Evolutionary conservation across 2,797 vertebrate genomes (phyloP).

Genomic region (Coregonus sp.): DNA sequence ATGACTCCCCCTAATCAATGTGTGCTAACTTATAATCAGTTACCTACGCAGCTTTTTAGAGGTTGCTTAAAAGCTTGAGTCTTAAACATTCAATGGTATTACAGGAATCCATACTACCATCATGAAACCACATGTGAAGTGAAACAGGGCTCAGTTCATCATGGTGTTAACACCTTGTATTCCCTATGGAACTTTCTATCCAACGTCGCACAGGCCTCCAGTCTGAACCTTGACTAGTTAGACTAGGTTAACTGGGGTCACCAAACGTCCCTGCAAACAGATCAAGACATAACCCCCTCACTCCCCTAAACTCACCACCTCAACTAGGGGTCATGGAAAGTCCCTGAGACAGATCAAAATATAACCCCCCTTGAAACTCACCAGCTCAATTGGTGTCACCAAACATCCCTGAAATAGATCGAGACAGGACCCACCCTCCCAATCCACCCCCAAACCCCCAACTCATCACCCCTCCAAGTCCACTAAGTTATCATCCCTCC

Average conservation of each 20-base stretch:
- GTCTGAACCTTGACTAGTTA: conserved; percentile 41
- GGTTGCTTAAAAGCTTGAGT: background rate
- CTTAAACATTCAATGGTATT: background rate
- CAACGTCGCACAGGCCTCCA: conserved; percentile 26
- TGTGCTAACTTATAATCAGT: background rate
- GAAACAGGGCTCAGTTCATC: conserved; percentile 54
- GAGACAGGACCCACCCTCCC: background rate
- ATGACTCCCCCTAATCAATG: background rate
- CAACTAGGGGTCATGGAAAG: background rate
- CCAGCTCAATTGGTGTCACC: conserved; percentile 40
- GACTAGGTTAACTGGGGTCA: conserved; percentile 41
- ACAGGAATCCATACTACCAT: background rate
- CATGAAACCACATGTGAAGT: conserved; percentile 18
- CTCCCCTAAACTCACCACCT: background rate
- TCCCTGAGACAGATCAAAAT: background rate
- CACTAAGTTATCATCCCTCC: background rate
- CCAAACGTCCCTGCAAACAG: background rate
- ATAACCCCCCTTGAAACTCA: background rate
- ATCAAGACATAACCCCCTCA: background rate
- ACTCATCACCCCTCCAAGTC: background rate
- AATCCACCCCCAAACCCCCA: background rate
- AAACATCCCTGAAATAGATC: background rate
- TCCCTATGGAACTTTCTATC: conserved; percentile 46
- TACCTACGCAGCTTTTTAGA: background rate
- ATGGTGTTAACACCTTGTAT: conserved; percentile 50